These are phyloP conservation scores for Darevskia mixta DNA, from an alignment of 2,797 vertebrate genomes.

Conservation along the genomic window DNA sequence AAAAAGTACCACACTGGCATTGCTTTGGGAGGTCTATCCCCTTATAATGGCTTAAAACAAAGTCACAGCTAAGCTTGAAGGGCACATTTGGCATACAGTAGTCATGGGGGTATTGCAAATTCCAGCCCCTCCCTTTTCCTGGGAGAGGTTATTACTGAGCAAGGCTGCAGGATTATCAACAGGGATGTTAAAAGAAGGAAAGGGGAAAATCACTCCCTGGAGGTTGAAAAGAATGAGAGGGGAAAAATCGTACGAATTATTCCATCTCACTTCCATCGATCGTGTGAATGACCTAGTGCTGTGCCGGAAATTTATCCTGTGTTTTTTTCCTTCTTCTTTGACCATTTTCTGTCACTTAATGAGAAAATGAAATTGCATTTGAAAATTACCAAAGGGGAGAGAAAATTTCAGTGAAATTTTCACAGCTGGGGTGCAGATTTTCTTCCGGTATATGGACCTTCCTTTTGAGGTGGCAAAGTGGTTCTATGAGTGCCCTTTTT, in stretches of 20 bases:
- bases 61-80: constrained; percentile 67
- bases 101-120: constrained; percentile 60
- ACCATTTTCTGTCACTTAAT: too few relatives aligned
- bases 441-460: too few relatives aligned
- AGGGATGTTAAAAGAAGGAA: background rate
- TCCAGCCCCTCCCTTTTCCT: constrained; percentile 56
- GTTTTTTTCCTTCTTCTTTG: too few relatives aligned
- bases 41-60: constrained; percentile 61
- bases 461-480: too few relatives aligned
- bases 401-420: too few relatives aligned
- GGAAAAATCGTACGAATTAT: background rate
- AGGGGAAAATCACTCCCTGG: background rate
- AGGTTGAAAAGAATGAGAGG: background rate
- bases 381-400: too few relatives aligned
- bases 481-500: too few relatives aligned
- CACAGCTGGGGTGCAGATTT: too few relatives aligned
- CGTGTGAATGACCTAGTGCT: background rate
- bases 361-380: too few relatives aligned
- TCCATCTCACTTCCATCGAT: background rate
- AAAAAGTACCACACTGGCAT: constrained; percentile 34
- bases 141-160: constrained; percentile 66
- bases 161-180: constrained; percentile 49
- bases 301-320: too few relatives aligned
- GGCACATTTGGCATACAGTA: constrained; percentile 59
- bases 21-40: constrained; percentile 57